A percentile compares a stretch with the other conserved stretches of the same genome.
Evolutionary conservation across 1,140 invertebrate genomes (phyloP).

Genomic region (Condylostylus longicornis): DNA sequence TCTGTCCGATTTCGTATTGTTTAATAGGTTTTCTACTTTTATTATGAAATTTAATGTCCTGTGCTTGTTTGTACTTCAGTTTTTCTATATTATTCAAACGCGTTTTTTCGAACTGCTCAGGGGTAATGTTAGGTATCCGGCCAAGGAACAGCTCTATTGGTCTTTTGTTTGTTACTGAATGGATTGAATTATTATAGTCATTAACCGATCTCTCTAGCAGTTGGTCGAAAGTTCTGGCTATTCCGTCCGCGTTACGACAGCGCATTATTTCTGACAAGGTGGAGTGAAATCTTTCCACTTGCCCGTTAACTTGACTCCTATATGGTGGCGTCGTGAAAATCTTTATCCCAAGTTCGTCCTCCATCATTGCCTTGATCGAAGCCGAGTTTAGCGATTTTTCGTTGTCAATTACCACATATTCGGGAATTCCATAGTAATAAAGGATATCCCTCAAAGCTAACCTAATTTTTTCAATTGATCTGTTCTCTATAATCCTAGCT

Average conservation of each 20-base stretch:
- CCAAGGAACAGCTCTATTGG: slow-evolving; percentile 11
- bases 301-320: slow-evolving; percentile 10
- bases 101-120: slow-evolving; percentile 7
- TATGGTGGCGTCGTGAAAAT: slow-evolving; percentile 6
- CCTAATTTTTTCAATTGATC: slow-evolving; percentile 8
- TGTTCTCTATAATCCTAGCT: slow-evolving; percentile 5
- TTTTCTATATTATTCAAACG: slow-evolving; percentile 7
- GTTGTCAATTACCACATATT: slow-evolving; percentile 12
- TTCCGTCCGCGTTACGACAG: slow-evolving; percentile 4
- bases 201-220: slow-evolving; percentile 8
- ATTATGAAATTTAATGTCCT: slow-evolving; percentile 3
- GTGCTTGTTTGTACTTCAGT: slow-evolving; percentile 4
- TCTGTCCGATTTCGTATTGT: slow-evolving; percentile 4
- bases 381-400: slow-evolving; percentile 12
- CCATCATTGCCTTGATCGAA: slow-evolving; percentile 6
- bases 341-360: slow-evolving; percentile 8
- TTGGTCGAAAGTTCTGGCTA: slow-evolving; percentile 6
- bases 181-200: slow-evolving; percentile 10
- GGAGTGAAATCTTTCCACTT: slow-evolving; percentile 12
- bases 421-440: slow-evolving; percentile 10
- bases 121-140: slow-evolving; percentile 5
- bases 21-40: slow-evolving; percentile 4
- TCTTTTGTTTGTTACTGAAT: slow-evolving; percentile 9
- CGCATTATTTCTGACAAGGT: slow-evolving; percentile 11
- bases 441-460: slow-evolving; percentile 4